Conservation (phyloP, 2,888 invertebrate species). For the Athalia circularis region DNA sequence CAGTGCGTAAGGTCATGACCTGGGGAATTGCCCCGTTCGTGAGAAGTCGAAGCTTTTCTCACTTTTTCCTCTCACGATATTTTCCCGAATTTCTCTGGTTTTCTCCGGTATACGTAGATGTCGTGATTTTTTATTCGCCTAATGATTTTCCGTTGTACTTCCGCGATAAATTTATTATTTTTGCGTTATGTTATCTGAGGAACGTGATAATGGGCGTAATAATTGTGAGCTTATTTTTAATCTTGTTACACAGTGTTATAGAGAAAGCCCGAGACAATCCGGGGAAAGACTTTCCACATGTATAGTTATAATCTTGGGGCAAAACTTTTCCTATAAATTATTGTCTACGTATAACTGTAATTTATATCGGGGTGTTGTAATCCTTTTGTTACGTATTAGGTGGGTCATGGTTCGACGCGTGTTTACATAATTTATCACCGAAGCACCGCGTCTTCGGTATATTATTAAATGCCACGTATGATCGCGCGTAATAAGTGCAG, state of each 20-base stretch:
- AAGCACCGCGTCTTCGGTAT: not conserved
- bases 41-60: not conserved
- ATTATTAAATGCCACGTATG: not conserved
- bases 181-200: too few relatives aligned
- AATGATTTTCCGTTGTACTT: too few relatives aligned
- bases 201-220: too few relatives aligned
- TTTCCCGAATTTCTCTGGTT: too few relatives aligned
- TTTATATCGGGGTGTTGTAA: not conserved
- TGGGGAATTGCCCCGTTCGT: not conserved
- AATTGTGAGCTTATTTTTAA: too few relatives aligned
- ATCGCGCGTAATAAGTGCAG: not conserved
- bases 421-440: not conserved
- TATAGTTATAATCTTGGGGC: not conserved
- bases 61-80: too few relatives aligned
- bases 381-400: not conserved
- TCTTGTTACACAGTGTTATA: too few relatives aligned
- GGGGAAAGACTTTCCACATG: not conserved
- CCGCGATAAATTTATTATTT: too few relatives aligned
- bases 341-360: not conserved
- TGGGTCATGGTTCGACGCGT: not conserved
- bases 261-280: too few relatives aligned
- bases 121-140: too few relatives aligned
- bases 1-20: constrained; percentile 22
- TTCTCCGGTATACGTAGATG: too few relatives aligned
- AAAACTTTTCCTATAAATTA: constrained; percentile 18